Percentiles rank a stretch among this genome's conserved stretches.
Evolutionary conservation across 2,113 vertebrate species (phyloP).

Genomic region (Pycnonotus jocosus): DNA sequence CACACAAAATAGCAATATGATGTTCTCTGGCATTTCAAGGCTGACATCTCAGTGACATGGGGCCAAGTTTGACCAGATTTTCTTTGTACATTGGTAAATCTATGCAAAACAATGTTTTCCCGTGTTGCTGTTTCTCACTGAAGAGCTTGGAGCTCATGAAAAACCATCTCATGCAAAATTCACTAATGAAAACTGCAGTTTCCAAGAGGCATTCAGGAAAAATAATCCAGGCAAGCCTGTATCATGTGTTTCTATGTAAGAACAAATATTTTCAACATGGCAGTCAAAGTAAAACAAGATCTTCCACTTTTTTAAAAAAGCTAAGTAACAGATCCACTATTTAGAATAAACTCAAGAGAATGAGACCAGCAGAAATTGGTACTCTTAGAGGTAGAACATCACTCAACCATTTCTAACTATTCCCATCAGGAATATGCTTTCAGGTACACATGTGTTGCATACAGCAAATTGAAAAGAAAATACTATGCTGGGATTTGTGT

Average conservation of each 20-base stretch:
- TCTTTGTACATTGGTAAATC: not conserved
- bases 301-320: not conserved
- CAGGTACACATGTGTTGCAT: fast-evolving
- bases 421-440: not conserved
- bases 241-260: not conserved
- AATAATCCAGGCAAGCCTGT: not conserved
- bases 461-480: not conserved
- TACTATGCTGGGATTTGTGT: not conserved
- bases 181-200: not conserved
- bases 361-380: not conserved
- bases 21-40: not conserved
- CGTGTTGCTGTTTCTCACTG: not conserved
- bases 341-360: not conserved
- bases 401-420: not conserved
- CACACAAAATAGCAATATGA: not conserved
- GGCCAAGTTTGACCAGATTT: not conserved
- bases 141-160: not conserved
- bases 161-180: not conserved
- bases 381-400: not conserved
- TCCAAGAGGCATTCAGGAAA: not conserved
- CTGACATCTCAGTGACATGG: not conserved
- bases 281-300: not conserved
- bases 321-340: not conserved
- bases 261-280: not conserved
- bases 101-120: not conserved